phyloP scores from a whole-genome alignment of 2,797 vertebrate genomes.

The Taeniopygia guttata region DNA sequence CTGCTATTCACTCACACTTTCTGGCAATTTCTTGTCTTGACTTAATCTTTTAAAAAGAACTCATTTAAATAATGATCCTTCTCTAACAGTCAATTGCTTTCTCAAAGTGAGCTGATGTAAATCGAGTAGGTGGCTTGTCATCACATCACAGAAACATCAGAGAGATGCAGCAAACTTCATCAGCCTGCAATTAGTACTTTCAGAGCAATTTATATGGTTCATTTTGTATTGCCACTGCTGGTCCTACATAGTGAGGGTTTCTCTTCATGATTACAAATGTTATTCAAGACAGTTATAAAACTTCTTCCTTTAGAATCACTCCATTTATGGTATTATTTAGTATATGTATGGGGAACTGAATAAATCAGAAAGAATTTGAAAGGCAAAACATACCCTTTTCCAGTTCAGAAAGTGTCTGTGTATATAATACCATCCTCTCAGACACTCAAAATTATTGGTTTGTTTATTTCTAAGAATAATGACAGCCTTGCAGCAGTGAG shows the following conservation, averaged over 20 bases:
- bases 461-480: constrained; percentile 2
- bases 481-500: background rate
- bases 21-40: constrained; percentile 38
- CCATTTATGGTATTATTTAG: background rate
- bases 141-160: constrained; percentile 1
- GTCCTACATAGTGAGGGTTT: background rate
- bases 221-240: background rate
- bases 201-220: constrained; percentile 14
- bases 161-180: constrained; percentile 12
- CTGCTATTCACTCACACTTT: constrained; percentile 13
- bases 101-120: constrained; percentile 27
- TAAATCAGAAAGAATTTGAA: background rate
- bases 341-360: background rate
- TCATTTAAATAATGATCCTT: constrained; percentile 59
- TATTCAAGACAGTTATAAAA: background rate
- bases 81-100: constrained; percentile 36
- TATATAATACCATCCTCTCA: background rate
- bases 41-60: constrained; percentile 43
- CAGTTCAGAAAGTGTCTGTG: background rate
- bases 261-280: background rate
- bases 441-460: background rate
- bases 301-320: background rate
- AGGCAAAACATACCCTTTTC: background rate
- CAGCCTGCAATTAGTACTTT: constrained; percentile 39
- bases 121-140: constrained; percentile 34